Conservation (phyloP, 1,140 invertebrate genomes). For the Micrasema minimum region DNA sequence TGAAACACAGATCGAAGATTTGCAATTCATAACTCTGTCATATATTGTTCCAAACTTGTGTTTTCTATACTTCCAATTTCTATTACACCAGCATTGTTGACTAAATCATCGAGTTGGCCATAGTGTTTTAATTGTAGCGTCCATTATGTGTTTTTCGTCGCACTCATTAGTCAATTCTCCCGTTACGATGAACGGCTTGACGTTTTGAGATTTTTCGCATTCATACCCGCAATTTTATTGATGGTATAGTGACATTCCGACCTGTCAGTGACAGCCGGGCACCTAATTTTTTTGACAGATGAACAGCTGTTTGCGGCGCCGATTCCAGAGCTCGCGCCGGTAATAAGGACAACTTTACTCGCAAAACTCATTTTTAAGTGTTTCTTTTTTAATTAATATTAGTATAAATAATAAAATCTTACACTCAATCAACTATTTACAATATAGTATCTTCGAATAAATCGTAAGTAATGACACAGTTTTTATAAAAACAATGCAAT, state of each 20-base stretch:
- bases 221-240: conserved; percentile 59
- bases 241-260: conserved; percentile 78
- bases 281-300: conserved; percentile 81
- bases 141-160: conserved; percentile 78
- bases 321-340: conserved; percentile 89
- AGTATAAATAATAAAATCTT: too few species aligned
- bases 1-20: conserved; percentile 89
- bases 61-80: conserved; percentile 85
- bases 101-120: conserved; percentile 79
- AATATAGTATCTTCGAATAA: too few species aligned
- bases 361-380: conserved; percentile 68
- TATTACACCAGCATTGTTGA: conserved; percentile 91
- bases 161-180: conserved; percentile 80
- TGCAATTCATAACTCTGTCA: conserved; percentile 84
- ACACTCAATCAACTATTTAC: too few species aligned
- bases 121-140: conserved; percentile 76
- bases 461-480: too few species aligned
- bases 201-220: conserved; percentile 59
- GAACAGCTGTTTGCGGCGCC: conserved; percentile 82
- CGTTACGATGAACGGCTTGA: conserved; percentile 58
- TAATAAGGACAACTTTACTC: conserved; percentile 78
- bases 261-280: conserved; percentile 77
- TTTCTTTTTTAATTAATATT: not conserved
- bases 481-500: too few species aligned
- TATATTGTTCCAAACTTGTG: conserved; percentile 84